phyloP scores from a whole-genome alignment of 1,140 invertebrate species.

The Drosophila burlai region DNA sequence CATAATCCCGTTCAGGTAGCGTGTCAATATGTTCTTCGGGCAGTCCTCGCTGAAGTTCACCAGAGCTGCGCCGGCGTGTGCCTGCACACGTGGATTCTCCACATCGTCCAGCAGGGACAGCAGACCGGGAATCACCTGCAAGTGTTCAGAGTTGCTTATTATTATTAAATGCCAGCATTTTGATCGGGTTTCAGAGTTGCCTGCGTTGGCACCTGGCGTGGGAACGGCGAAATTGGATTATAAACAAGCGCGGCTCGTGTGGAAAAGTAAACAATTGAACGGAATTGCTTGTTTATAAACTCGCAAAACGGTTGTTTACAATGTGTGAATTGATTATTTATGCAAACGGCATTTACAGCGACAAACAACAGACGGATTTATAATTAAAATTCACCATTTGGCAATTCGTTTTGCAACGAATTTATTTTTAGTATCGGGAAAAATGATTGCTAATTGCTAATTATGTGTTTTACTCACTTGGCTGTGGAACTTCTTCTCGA shows the following conservation, averaged over 20 bases:
- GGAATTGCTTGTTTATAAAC: conserved; percentile 4
- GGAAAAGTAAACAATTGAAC: conserved; percentile 4
- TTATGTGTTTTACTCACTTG: conserved; percentile 85
- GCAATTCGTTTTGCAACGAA: background rate
- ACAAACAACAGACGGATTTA: conserved; percentile 5
- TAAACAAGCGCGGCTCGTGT: conserved; percentile 1
- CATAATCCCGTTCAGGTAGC: conserved; percentile 96
- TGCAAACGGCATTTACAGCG: background rate
- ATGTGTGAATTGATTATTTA: conserved; percentile 8
- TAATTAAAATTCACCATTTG: background rate
- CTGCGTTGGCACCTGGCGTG: conserved; percentile 2
- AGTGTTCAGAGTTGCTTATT: background rate
- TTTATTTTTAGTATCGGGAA: background rate
- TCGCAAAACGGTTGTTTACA: conserved; percentile 8
- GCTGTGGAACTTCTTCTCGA: conserved; percentile 99
- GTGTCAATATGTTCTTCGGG: conserved; percentile 96
- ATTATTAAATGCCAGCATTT: background rate
- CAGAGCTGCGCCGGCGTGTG: conserved; percentile 96
- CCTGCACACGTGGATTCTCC: conserved; percentile 96
- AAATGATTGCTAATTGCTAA: background rate
- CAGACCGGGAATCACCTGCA: conserved; percentile 93
- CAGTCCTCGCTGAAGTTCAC: conserved; percentile 99
- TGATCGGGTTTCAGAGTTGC: background rate
- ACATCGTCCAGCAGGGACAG: conserved; percentile 96
- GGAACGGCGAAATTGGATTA: background rate